phyloP scores from a whole-genome alignment of 2,888 invertebrate genomes.

The Entomobrya proxima region DNA sequence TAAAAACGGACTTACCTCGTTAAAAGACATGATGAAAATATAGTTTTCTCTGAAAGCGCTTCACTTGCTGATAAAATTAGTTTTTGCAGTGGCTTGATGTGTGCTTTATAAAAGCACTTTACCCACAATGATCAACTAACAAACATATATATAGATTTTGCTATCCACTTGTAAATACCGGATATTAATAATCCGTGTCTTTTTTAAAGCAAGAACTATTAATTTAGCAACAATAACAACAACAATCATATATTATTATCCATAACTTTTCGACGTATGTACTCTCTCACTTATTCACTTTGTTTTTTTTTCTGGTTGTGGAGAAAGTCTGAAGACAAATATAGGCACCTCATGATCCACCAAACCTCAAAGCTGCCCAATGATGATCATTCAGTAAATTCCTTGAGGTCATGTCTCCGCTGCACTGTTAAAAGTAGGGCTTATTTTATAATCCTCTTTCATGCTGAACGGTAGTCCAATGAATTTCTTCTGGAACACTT shows the following conservation, averaged over 20 bases:
- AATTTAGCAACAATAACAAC: too few species aligned
- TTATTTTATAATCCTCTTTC: too few species aligned
- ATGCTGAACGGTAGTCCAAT: not conserved
- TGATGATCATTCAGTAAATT: not conserved
- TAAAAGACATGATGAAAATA: constrained; percentile 57
- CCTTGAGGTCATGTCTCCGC: not conserved
- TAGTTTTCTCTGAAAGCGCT: not conserved
- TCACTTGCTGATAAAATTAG: not conserved
- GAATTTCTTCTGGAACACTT: too few species aligned
- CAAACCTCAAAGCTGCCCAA: not conserved
- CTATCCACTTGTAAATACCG: too few species aligned
- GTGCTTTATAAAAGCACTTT: too few species aligned
- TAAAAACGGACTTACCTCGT: constrained; percentile 41
- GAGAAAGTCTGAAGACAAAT: not conserved
- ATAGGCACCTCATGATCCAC: not conserved
- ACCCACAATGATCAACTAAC: too few species aligned
- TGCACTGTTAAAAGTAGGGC: not conserved
- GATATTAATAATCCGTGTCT: too few species aligned
- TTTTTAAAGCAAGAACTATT: too few species aligned
- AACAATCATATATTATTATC: not conserved
- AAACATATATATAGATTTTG: too few species aligned
- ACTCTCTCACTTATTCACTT: not conserved
- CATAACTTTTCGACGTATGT: not conserved
- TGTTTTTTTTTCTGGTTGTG: not conserved
- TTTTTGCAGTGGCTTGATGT: too few species aligned